These are phyloP conservation scores for Hedychridium roseum DNA, from an alignment of 2,888 invertebrate species.

Conservation along the genomic window DNA sequence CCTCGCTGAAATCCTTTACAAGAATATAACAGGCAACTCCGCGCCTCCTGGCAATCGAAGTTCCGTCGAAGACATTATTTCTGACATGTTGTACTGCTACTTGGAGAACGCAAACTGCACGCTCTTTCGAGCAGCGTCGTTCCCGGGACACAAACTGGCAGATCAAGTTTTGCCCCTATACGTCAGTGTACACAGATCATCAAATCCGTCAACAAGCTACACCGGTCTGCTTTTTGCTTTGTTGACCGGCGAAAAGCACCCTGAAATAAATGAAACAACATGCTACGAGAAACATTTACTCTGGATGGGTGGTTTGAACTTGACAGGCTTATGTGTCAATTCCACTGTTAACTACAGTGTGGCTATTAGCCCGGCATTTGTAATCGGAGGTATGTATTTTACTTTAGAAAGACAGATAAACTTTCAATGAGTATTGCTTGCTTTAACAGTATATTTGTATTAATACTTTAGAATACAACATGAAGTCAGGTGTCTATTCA, in stretches of 20 bases:
- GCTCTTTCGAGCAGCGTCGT: slow-evolving; percentile 69
- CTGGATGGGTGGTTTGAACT: slow-evolving; percentile 75
- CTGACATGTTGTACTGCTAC: slow-evolving; percentile 80
- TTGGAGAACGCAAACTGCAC: slow-evolving; percentile 76
- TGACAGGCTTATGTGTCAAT: slow-evolving; percentile 75
- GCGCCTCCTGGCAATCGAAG: slow-evolving; percentile 49
- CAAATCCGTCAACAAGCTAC: slow-evolving; percentile 67
- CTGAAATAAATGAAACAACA: slow-evolving; percentile 64
- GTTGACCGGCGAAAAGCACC: slow-evolving; percentile 67
- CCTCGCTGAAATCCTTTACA: slow-evolving; percentile 73
- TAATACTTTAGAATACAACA: slow-evolving; percentile 72
- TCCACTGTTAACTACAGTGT: slow-evolving; percentile 78
- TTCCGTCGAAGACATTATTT: slow-evolving; percentile 32
- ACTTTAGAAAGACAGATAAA: no score
- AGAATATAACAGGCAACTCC: slow-evolving; percentile 66
- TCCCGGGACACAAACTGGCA: slow-evolving; percentile 64
- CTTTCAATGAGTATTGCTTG: background rate
- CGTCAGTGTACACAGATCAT: slow-evolving; percentile 69
- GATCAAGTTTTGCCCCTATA: slow-evolving; percentile 67
- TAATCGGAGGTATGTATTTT: slow-evolving; percentile 68
- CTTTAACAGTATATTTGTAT: background rate
- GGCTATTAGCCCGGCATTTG: slow-evolving; percentile 86
- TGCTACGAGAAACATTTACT: slow-evolving; percentile 55
- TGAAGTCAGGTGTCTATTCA: slow-evolving; percentile 79
- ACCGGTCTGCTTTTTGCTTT: slow-evolving; percentile 72